Evolutionary conservation across 1,140 invertebrate genomes (phyloP).

Genomic region (Halyomorpha halys): DNA sequence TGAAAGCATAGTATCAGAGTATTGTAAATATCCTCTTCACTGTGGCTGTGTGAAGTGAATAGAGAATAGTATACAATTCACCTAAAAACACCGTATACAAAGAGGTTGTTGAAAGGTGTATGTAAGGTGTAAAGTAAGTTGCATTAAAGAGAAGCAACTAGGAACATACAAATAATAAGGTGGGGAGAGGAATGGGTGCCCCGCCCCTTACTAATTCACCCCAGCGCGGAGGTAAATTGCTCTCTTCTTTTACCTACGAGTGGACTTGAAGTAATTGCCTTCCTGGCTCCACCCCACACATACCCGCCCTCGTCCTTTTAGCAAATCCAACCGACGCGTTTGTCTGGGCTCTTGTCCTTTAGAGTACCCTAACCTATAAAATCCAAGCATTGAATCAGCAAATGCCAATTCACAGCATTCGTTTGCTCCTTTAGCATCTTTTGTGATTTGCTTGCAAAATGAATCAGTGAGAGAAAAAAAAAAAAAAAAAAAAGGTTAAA

Average conservation of each 20-base stretch:
- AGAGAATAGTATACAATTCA: too few species aligned
- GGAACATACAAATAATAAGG: slow-evolving; percentile 7
- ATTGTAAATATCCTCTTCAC: background rate
- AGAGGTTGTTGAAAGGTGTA: too few species aligned
- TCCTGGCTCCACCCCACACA: slow-evolving; percentile 1
- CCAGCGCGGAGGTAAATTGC: slow-evolving; percentile 1
- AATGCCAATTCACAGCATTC: too few species aligned
- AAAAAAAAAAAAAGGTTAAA: too few species aligned
- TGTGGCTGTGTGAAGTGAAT: background rate
- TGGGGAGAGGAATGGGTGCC: background rate
- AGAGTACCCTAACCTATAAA: too few species aligned
- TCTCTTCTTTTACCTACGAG: slow-evolving; percentile 17
- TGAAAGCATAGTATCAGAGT: too few species aligned
- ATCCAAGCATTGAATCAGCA: too few species aligned
- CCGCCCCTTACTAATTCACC: slow-evolving; percentile 16
- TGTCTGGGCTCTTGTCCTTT: background rate
- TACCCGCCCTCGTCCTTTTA: slow-evolving; percentile 1
- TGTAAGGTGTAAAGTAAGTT: background rate
- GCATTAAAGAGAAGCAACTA: background rate
- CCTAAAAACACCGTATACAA: too few species aligned
- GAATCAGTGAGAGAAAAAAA: too few species aligned
- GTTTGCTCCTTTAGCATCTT: too few species aligned
- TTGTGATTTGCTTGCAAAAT: too few species aligned
- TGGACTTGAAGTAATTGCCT: slow-evolving; percentile 17
- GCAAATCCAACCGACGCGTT: slow-evolving; percentile 4